phyloP scores from a whole-genome alignment of 1,140 invertebrate genomes.

The Penaeus indicus region DNA sequence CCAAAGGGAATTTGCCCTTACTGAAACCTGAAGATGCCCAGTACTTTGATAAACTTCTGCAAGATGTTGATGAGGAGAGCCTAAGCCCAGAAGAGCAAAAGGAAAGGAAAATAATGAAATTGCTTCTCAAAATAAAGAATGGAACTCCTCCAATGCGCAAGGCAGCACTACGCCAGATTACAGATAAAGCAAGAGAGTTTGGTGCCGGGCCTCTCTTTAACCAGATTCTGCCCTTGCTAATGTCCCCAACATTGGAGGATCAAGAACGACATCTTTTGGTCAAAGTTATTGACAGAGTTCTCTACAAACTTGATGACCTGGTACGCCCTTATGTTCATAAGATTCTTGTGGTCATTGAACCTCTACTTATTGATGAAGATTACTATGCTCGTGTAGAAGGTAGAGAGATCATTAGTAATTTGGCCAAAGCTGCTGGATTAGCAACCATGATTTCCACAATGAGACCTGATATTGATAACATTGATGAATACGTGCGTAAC shows the following conservation, averaged over 20 bases:
- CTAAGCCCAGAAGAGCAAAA: slow-evolving; percentile 97
- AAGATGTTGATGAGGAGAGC: slow-evolving; percentile 97
- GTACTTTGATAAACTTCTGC: slow-evolving; percentile 98
- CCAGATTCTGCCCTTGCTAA: slow-evolving; percentile 97
- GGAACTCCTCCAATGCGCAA: slow-evolving; percentile 99
- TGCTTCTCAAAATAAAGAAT: slow-evolving; percentile 98
- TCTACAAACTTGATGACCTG: slow-evolving; percentile 99
- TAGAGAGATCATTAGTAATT: slow-evolving; percentile 98
- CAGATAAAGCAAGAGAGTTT: slow-evolving; percentile 98
- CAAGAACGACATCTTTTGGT: slow-evolving; percentile 99
- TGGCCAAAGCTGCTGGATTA: slow-evolving; percentile 99
- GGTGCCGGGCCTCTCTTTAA: slow-evolving; percentile 99
- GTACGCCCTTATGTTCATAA: slow-evolving; percentile 99
- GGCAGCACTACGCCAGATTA: slow-evolving; percentile 96
- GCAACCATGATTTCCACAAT: slow-evolving; percentile 99
- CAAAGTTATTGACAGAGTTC: slow-evolving; percentile 98
- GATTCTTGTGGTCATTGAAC: slow-evolving; percentile 99
- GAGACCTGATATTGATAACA: slow-evolving; percentile 99
- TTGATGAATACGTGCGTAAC: slow-evolving; percentile 99
- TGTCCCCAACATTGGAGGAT: slow-evolving; percentile 99
- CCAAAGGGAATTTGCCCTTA: slow-evolving; percentile 96
- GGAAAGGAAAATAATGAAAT: slow-evolving; percentile 99
- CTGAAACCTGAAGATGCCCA: slow-evolving; percentile 99
- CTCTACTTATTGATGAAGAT: slow-evolving; percentile 98
- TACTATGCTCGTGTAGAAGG: slow-evolving; percentile 99